Evolutionary conservation across 2,888 invertebrate species (phyloP).

Genomic region (Dendrolimus houi): DNA sequence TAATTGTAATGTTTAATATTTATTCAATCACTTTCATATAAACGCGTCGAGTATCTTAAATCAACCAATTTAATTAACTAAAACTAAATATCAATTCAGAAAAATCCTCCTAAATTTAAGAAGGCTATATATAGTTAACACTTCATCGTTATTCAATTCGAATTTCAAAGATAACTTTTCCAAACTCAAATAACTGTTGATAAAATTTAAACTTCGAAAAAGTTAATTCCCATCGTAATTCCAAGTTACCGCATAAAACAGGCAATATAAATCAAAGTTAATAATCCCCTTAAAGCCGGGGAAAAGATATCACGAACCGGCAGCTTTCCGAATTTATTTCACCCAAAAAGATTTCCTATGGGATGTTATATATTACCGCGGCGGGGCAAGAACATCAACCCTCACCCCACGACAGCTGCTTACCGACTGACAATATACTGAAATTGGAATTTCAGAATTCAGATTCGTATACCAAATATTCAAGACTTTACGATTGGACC

Average conservation of each 20-base stretch:
- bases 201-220: neutral
- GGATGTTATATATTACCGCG: neutral
- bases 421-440: neutral
- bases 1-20: no score
- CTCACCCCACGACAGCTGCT: neutral
- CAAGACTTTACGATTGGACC: neutral
- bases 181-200: no score
- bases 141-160: no score
- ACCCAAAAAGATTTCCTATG: neutral
- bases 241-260: neutral
- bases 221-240: neutral
- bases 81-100: no score
- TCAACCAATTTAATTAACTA: no score
- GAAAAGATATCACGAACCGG: neutral
- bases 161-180: no score
- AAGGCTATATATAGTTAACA: no score
- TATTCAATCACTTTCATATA: no score
- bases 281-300: neutral
- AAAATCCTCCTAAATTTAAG: no score
- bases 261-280: neutral
- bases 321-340: slow-evolving; percentile 1
- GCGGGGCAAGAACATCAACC: neutral
- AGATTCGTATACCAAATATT: neutral
- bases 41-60: no score
- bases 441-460: neutral